phyloP scores from a whole-genome alignment of 2,797 vertebrate species.

The Acipenser transmontanus region DNA sequence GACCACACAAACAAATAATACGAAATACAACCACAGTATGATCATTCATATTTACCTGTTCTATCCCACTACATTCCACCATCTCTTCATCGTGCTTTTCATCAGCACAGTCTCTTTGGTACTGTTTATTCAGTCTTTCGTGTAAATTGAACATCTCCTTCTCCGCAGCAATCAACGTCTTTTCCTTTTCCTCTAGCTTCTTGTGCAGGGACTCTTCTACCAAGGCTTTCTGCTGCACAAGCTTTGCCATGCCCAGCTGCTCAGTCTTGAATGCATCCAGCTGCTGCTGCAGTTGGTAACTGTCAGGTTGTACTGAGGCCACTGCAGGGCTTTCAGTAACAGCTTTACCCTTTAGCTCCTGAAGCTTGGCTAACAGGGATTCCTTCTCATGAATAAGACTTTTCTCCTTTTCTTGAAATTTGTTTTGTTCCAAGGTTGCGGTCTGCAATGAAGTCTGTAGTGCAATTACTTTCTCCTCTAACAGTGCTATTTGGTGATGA shows the following conservation, averaged over 20 bases:
- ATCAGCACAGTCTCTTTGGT: constrained; percentile 36
- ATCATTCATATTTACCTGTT: constrained; percentile 32
- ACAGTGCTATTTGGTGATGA: constrained; percentile 43
- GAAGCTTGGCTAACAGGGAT: constrained; percentile 31
- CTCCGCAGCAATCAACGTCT: constrained; percentile 50
- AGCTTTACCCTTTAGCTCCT: constrained; percentile 39
- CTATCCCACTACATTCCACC: constrained; percentile 35
- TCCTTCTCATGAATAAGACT: constrained; percentile 39
- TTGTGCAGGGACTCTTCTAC: constrained; percentile 37
- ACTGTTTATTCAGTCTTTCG: constrained; percentile 41
- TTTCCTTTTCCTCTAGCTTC: constrained; percentile 35
- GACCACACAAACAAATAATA: too few species aligned
- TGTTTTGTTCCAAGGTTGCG: constrained; percentile 38
- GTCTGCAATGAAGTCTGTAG: constrained; percentile 41
- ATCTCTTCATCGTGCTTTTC: constrained; percentile 43
- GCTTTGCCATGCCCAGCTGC: constrained; percentile 44
- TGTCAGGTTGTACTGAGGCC: constrained; percentile 36
- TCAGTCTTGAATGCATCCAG: constrained; percentile 51
- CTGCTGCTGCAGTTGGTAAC: constrained; percentile 63
- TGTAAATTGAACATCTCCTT: constrained; percentile 42
- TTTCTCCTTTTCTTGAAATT: constrained; percentile 29
- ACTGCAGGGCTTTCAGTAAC: constrained; percentile 30
- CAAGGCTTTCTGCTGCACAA: constrained; percentile 27
- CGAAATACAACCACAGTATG: too few species aligned
- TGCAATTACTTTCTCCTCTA: constrained; percentile 39